phyloP scores from a whole-genome alignment of 2,113 vertebrate genomes.

The Vombatus ursinus region DNA sequence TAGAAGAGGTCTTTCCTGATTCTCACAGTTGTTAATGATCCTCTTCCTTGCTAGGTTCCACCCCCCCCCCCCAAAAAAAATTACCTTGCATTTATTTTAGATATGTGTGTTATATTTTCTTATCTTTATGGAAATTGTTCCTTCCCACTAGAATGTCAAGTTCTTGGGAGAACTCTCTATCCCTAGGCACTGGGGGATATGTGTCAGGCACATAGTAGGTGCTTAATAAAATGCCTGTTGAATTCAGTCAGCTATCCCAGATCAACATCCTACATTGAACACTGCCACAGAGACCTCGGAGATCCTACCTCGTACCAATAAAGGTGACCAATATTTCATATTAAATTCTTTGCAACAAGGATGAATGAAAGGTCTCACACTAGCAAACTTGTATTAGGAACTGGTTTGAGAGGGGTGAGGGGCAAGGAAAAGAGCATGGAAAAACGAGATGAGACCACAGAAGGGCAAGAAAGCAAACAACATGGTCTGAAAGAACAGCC shows the following conservation, averaged over 20 bases:
- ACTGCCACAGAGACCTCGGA: not conserved
- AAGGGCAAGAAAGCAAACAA: not conserved
- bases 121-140: not conserved
- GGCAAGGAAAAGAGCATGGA: accelerated
- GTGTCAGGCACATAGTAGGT: not conserved
- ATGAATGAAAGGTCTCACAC: not conserved
- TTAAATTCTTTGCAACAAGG: not conserved
- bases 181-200: not conserved
- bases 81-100: not conserved
- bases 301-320: not conserved
- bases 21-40: not conserved
- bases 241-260: not conserved
- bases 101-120: not conserved
- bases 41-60: not conserved
- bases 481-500: accelerated
- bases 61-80: not conserved
- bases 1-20: not conserved
- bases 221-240: not conserved
- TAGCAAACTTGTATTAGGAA: not conserved
- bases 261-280: not conserved
- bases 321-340: not conserved
- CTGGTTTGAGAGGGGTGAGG: not conserved
- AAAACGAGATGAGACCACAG: accelerated
- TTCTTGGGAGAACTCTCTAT: not conserved
- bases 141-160: not conserved